Conservation (phyloP, 2,888 invertebrate species). For the Caenorhabditis auriculariae region DNA sequence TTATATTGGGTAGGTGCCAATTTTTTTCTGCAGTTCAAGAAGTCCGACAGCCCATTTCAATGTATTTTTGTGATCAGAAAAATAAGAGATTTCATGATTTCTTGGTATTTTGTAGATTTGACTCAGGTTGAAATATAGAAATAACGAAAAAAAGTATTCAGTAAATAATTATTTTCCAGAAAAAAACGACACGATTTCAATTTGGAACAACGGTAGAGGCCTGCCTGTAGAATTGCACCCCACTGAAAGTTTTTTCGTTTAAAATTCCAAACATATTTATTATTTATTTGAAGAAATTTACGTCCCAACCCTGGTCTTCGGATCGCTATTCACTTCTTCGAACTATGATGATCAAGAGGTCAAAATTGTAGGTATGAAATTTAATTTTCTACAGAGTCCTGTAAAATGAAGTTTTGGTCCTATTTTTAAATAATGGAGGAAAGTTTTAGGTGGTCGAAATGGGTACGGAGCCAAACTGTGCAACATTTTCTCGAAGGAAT, state of each 20-base stretch:
- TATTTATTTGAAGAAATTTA: conserved; percentile 74
- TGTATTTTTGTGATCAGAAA: too few species aligned
- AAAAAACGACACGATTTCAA: conserved; percentile 64
- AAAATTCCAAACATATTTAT: background rate
- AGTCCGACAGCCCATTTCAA: too few species aligned
- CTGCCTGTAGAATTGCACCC: conserved; percentile 38
- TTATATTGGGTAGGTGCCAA: too few species aligned
- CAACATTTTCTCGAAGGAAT: conserved; percentile 94
- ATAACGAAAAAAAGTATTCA: conserved; percentile 81
- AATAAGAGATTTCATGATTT: too few species aligned
- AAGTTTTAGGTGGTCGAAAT: conserved; percentile 77
- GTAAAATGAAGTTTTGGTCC: background rate
- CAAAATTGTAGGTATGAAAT: conserved; percentile 71
- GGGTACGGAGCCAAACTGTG: conserved; percentile 98
- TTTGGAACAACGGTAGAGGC: conserved; percentile 68
- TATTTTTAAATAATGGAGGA: background rate
- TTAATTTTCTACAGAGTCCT: background rate
- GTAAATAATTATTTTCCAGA: background rate
- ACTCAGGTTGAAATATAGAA: too few species aligned
- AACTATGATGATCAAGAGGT: conserved; percentile 96
- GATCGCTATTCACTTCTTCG: conserved; percentile 91
- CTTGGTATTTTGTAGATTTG: too few species aligned
- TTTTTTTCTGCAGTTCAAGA: too few species aligned
- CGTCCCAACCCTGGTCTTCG: conserved; percentile 98
- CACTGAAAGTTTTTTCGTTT: conserved; percentile 4